Base-by-base conservation (phyloP, 2,888 invertebrate species). In the Busseola fusca region DNA sequence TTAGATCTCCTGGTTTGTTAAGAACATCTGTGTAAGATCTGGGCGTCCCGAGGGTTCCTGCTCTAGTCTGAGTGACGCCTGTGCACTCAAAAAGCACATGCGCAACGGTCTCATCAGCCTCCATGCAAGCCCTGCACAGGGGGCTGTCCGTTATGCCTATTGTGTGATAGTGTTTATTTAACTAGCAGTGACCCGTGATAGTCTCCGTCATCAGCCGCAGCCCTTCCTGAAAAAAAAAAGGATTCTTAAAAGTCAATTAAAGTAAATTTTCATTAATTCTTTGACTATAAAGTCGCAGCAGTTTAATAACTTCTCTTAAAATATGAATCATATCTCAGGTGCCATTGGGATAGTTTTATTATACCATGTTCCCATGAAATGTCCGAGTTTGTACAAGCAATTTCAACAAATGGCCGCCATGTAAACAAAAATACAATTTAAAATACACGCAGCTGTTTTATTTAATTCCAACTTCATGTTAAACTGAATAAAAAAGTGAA, bases 401-500 rank as follows among this genome's bases (percentile, higher is more conserved):
- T 77, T 69, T 60, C 48, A 60, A 76, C 69, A 27, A 48, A 69
- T 54, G 3, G 2, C 7, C 25, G 9, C 0, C 54, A 56, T 60
- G 52, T 74, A 52, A 77, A 79, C 42, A 63, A 64, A 79, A 67
- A 57, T 34, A 54, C 40, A 64, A 74, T 74, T 48, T 69, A 62
- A 57, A 68, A 64, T 12, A 68, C 71, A 68, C 7, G 72, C 72
- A 76, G 58, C 77, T 81, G 78, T 56, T 72, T 64, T 48, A 65
- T 68, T 76, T 56, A 69, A 81, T 72, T 72, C 48, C 66, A 40
- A 60, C 60, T 70, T 73, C 77, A 76, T 72, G 72, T 76, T 69
- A 10, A 48, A 76, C 21, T 63, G 45, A 64, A 83, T 60, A 72
- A 83, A 83, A 69, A 72, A 63, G 25, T 62, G 59, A 84, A 76